Base-by-base conservation (phyloP, 1,140 invertebrate genomes). In the Pachypeltis micranthus region DNA sequence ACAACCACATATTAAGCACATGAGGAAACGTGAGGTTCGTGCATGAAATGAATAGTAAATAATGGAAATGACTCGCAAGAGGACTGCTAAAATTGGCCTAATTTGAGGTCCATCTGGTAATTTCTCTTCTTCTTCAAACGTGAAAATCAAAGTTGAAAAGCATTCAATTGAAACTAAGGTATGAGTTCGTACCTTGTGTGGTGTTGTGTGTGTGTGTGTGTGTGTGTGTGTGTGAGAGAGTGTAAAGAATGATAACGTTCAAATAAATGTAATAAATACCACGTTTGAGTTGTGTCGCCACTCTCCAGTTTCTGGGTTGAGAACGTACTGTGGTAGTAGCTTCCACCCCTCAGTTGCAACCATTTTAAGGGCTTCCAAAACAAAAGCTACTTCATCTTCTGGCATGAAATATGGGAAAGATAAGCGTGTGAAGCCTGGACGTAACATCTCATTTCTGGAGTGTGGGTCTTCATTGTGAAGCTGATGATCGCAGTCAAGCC, bases 311-410 rank as follows among this genome's bases (percentile, higher is more conserved):
- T 93, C 85, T 2, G 86, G 81, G 73, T 93, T 91, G 12, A 91
- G 79, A 4, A 83, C 80, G 71, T 95, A 95, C 70, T 92, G 87
- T 0, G 91, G 91, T 47, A 96, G 72, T 28, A 95, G 79, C 70
- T 91, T 91, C 88, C 91, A 94, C 0, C 88, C 90, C 75, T 93
- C 84, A 0, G 87, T 85, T 0, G 90, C 90, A 0, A 94, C 86
- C 82, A 93, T 86, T 74, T 89, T 86, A 12, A 96, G 73, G 0
- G 91, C 88, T 74, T 91, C 85, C 59, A 94, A 73, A 0, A 94
- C 81, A 73, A 90, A 94, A 10, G 87, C 83, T 3, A 90, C 74
- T 74, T 92, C 86, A 26, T 81, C 75, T 63, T 92, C 87, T 21
- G 83, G 81, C 75, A 90, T 86, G 72, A 93, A 91, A 73, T 85